Percentiles rank a stretch among this genome's conserved stretches.
Evolutionary conservation across 2,797 vertebrate genomes (phyloP).

Genomic region (Chrysocyon brachyurus): DNA sequence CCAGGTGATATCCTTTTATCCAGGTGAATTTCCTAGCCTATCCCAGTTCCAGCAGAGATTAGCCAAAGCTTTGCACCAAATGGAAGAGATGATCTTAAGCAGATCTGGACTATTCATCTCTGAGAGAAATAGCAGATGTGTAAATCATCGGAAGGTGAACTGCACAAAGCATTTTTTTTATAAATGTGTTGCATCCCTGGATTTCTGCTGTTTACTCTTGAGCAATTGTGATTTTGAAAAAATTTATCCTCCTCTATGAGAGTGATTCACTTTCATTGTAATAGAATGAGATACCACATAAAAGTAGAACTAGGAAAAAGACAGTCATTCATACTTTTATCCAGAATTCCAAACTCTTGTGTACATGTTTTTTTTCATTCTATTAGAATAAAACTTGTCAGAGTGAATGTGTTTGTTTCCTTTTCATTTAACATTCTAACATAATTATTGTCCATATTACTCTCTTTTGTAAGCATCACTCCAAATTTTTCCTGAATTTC

Average conservation of each 20-base stretch:
- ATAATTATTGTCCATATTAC: neutral
- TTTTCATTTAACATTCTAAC: neutral
- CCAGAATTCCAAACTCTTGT: neutral
- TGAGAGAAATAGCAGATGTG: neutral
- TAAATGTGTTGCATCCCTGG: neutral
- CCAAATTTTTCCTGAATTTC: neutral
- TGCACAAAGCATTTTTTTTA: neutral
- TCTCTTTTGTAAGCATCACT: constrained; percentile 5
- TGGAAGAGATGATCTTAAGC: neutral
- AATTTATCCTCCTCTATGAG: neutral
- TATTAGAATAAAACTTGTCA: neutral
- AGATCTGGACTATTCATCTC: neutral
- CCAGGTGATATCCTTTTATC: constrained; percentile 85
- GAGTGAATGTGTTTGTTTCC: neutral
- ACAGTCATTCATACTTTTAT: neutral
- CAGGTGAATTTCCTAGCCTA: constrained; percentile 77
- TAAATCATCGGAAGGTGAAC: neutral
- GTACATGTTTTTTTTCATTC: neutral
- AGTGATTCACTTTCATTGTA: neutral
- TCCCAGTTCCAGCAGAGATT: constrained; percentile 79
- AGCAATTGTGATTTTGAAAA: constrained; percentile 69
- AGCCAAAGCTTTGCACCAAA: neutral
- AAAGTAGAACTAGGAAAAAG: constrained; percentile 49
- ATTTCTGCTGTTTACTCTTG: constrained; percentile 34
- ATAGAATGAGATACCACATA: constrained; percentile 20